phyloP scores from a whole-genome alignment of 2,888 invertebrate genomes.

The Cosmia trapezina region DNA sequence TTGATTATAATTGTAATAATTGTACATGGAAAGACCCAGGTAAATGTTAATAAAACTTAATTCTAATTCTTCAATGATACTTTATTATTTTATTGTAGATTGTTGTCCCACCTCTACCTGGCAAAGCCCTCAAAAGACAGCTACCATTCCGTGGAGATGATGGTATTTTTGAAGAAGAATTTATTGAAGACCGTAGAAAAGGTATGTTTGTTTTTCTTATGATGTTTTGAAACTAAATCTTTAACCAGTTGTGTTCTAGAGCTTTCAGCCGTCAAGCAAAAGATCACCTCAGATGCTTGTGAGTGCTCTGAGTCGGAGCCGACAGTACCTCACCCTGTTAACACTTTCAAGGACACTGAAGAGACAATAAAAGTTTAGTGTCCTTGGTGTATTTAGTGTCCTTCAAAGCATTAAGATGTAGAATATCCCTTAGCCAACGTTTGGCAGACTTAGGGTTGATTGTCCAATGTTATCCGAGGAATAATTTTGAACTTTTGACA shows the following conservation, averaged over 20 bases:
- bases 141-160: constrained; percentile 99
- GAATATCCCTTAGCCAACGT: background rate
- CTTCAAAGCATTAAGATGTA: too few species aligned
- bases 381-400: too few species aligned
- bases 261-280: too few species aligned
- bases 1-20: background rate
- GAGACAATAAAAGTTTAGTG: too few species aligned
- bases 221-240: background rate
- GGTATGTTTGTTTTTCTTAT: constrained; percentile 78
- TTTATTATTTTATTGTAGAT: constrained; percentile 91
- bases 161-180: constrained; percentile 99
- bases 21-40: too few species aligned
- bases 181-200: constrained; percentile 99
- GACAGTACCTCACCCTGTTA: too few species aligned
- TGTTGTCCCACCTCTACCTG: constrained; percentile 99
- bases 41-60: background rate
- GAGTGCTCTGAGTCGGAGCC: too few species aligned
- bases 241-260: too few species aligned
- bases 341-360: too few species aligned
- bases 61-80: background rate
- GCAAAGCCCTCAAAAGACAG: constrained; percentile 99
- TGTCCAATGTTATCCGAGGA: background rate
- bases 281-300: too few species aligned
- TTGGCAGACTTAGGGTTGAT: background rate
- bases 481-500: too few species aligned